A percentile compares a stretch with the other conserved stretches of the same genome.
Evolutionary conservation across 2,797 vertebrate species (phyloP).

Genomic region (Pipistrellus kuhlii): DNA sequence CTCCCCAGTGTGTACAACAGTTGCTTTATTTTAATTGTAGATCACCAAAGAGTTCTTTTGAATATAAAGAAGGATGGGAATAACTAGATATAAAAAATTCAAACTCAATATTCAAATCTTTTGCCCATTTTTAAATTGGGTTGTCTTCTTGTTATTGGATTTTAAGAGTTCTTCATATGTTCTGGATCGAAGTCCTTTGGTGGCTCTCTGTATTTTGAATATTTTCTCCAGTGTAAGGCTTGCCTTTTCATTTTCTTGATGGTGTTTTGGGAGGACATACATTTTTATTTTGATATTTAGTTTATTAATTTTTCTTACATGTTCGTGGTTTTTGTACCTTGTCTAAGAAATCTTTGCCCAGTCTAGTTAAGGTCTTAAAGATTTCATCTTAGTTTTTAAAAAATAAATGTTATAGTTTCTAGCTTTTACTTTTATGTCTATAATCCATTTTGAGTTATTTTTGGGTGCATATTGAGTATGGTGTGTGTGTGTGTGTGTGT

Average conservation of each 20-base stretch:
- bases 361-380: not conserved
- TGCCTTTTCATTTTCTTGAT: not conserved
- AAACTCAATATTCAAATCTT: not conserved
- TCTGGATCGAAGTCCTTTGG: not conserved
- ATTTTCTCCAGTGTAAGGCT: not conserved
- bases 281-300: not conserved
- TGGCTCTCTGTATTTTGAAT: not conserved
- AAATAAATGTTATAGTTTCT: not conserved
- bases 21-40: conserved; percentile 54
- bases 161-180: not conserved
- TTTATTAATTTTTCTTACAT: not conserved
- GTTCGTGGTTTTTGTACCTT: not conserved
- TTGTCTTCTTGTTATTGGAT: not conserved
- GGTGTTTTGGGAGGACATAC: not conserved
- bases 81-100: conserved; percentile 9
- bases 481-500: not conserved
- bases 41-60: conserved; percentile 6
- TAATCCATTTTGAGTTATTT: not conserved
- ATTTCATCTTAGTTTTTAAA: not conserved
- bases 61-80: not conserved
- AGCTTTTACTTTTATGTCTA: not conserved
- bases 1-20: not conserved
- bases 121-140: not conserved
- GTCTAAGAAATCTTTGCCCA: not conserved
- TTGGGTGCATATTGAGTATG: not conserved